Conservation (phyloP, 2,888 invertebrate genomes). For the Drosophila affinis region DNA sequence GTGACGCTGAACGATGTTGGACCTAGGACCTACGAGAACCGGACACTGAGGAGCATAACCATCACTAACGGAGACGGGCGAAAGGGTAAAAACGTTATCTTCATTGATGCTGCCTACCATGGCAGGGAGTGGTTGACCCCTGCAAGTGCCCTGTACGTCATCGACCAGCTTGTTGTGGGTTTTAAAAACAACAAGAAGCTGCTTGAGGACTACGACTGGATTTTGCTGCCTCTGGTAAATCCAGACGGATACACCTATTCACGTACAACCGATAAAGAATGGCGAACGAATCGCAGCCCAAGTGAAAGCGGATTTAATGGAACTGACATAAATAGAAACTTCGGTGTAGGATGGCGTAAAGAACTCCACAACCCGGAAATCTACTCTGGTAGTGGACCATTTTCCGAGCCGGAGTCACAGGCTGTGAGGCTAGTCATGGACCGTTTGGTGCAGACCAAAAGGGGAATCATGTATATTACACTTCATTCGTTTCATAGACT, state of each 20-base stretch:
- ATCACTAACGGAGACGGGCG: constrained; percentile 85
- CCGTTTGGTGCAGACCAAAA: constrained; percentile 73
- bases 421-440: constrained; percentile 85
- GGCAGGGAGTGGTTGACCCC: constrained; percentile 89
- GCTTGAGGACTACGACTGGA: constrained; percentile 86
- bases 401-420: constrained; percentile 56
- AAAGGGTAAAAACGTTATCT: constrained; percentile 83
- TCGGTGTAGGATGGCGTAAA: constrained; percentile 27
- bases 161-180: constrained; percentile 86
- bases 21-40: constrained; percentile 85
- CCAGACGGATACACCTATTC: constrained; percentile 89
- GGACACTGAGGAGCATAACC: constrained; percentile 86
- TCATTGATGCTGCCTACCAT: constrained; percentile 86
- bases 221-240: constrained; percentile 87
- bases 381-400: constrained; percentile 37
- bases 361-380: background rate
- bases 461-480: constrained; percentile 86
- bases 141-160: constrained; percentile 85
- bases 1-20: constrained; percentile 86
- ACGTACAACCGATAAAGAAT: constrained; percentile 77
- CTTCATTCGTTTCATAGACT: constrained; percentile 88
- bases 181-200: constrained; percentile 83
- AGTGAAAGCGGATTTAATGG: constrained; percentile 35
- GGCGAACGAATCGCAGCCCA: constrained; percentile 47
- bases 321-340: constrained; percentile 57